These are phyloP conservation scores for Panulirus ornatus DNA, from an alignment of 1,140 invertebrate genomes.

Conservation along the genomic window DNA sequence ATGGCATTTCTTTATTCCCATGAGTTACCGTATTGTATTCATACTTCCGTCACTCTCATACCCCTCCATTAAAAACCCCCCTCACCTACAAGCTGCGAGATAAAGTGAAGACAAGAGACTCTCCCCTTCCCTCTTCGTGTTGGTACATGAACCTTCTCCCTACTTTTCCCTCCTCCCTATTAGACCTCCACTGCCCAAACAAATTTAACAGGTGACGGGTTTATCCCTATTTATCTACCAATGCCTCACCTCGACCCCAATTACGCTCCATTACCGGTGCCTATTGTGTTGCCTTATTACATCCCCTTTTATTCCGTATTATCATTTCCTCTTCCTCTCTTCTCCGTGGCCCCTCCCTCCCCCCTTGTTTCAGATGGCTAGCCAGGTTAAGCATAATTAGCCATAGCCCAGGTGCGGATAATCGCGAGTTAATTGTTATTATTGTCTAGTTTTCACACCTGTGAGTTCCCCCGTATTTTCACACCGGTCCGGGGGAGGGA, in stretches of 20 bases:
- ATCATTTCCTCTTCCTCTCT: conserved; percentile 30
- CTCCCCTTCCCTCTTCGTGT: no score
- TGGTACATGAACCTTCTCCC: no score
- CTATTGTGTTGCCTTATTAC: conserved; percentile 30
- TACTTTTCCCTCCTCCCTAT: neutral
- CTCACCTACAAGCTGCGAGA: no score
- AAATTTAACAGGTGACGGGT: neutral
- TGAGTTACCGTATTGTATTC: no score
- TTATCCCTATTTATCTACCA: conserved; percentile 26
- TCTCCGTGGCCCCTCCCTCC: neutral
- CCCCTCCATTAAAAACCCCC: no score
- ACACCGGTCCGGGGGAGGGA: neutral
- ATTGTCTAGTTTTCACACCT: conserved; percentile 69
- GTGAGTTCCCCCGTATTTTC: conserved; percentile 19
- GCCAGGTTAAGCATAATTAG: conserved; percentile 58
- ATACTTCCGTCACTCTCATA: no score
- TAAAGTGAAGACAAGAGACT: no score
- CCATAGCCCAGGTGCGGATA: conserved; percentile 53
- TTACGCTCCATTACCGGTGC: conserved; percentile 33
- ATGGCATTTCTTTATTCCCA: no score
- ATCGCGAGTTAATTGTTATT: conserved; percentile 65
- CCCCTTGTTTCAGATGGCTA: conserved; percentile 50
- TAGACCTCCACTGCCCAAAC: conserved; percentile 7
- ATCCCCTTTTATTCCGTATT: conserved; percentile 31
- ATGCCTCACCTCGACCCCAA: conserved; percentile 30